Evolutionary conservation across 2,113 vertebrate species (phyloP).

Genomic region (Tinamus guttatus): DNA sequence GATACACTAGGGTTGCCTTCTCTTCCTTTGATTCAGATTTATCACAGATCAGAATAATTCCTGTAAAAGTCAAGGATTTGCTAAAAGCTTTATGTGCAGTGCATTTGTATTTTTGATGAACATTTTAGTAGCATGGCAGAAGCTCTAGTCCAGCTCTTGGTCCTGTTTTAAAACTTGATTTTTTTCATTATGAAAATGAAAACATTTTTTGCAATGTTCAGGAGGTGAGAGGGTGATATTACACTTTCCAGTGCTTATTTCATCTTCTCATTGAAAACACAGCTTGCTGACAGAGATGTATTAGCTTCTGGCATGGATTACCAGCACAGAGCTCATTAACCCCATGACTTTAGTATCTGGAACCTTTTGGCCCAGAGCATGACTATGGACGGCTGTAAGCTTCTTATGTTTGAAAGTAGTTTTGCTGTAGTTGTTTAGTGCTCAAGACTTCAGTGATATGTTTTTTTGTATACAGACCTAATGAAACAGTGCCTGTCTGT

Average conservation of each 20-base stretch:
- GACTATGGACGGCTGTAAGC: not conserved
- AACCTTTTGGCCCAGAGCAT: not conserved
- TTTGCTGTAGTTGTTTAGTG: not conserved
- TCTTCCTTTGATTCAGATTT: not conserved
- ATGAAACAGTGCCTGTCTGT: not conserved
- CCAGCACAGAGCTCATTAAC: not conserved
- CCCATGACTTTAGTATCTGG: not conserved
- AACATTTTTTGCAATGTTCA: not conserved
- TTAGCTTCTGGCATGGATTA: not conserved
- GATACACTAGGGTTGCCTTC: rapidly evolving
- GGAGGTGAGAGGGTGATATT: not conserved
- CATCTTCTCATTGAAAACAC: not conserved
- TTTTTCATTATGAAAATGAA: not conserved
- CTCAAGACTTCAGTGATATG: not conserved
- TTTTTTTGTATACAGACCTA: not conserved
- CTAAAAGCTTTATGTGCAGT: not conserved
- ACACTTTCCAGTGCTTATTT: not conserved
- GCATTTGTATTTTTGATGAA: not conserved
- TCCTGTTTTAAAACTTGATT: rapidly evolving
- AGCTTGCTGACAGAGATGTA: not conserved
- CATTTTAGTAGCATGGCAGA: not conserved
- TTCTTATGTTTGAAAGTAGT: not conserved
- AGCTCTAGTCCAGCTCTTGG: not conserved
- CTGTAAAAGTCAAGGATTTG: not conserved
- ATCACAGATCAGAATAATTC: not conserved